These are phyloP conservation scores for Phthorimaea operculella DNA, from an alignment of 1,140 invertebrate genomes.

Conservation along the genomic window DNA sequence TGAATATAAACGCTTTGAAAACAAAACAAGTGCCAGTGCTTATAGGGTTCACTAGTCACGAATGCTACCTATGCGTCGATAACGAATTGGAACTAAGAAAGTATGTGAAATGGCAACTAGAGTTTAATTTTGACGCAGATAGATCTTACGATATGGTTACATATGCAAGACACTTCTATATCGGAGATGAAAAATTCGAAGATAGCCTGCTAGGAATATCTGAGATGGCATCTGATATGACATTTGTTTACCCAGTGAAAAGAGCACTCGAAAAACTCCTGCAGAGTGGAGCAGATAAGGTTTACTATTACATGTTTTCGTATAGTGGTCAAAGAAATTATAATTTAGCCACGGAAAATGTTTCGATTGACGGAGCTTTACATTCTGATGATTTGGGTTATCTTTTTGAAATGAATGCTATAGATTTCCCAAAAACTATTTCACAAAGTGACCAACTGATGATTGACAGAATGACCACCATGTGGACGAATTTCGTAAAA, in stretches of 20 bases:
- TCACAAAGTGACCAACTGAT: slow-evolving; percentile 20
- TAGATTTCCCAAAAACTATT: slow-evolving; percentile 12
- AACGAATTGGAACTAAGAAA: too few relatives aligned
- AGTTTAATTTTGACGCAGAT: slow-evolving; percentile 19
- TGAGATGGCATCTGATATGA: slow-evolving; percentile 25
- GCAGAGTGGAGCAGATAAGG: slow-evolving; percentile 15
- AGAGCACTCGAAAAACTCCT: slow-evolving; percentile 23
- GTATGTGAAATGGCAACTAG: too few relatives aligned
- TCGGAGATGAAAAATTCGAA: slow-evolving; percentile 21
- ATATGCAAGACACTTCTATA: slow-evolving; percentile 23
- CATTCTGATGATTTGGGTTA: slow-evolving; percentile 34
- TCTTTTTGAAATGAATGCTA: slow-evolving; percentile 21
- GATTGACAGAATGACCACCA: slow-evolving; percentile 23
- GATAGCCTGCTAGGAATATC: slow-evolving; percentile 9
- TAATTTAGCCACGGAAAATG: slow-evolving; percentile 20
- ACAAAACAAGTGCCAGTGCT: slow-evolving; percentile 25
- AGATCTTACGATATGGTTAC: slow-evolving; percentile 13
- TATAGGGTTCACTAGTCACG: slow-evolving; percentile 28
- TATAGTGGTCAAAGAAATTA: slow-evolving; percentile 28
- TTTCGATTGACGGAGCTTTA: slow-evolving; percentile 18
- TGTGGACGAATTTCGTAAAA: slow-evolving; percentile 35
- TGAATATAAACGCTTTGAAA: slow-evolving; percentile 19
- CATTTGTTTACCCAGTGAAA: slow-evolving; percentile 21
- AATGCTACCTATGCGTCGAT: slow-evolving; percentile 11
- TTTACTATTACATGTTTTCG: slow-evolving; percentile 27